Percentiles rank a stretch among this genome's conserved stretches.
These are phyloP conservation scores for Epirrita christyi DNA, from an alignment of 2,888 invertebrate species.

Conservation along the genomic window DNA sequence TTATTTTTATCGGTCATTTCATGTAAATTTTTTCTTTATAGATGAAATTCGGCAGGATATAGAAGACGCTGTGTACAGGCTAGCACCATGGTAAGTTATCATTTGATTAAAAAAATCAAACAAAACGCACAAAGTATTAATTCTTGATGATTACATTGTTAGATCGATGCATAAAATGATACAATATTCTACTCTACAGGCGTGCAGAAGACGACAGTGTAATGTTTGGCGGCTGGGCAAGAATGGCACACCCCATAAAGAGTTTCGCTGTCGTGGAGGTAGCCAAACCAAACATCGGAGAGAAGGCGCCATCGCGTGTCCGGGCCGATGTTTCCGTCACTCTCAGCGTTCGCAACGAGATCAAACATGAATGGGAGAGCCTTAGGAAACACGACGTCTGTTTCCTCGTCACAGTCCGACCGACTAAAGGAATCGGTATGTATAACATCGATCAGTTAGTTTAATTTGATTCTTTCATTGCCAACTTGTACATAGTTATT, in stretches of 20 bases:
- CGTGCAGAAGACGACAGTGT: constrained; percentile 93
- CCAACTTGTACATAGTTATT: no score
- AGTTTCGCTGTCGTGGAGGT: constrained; percentile 98
- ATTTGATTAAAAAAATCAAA: constrained; percentile 1
- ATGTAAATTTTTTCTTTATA: constrained; percentile 59
- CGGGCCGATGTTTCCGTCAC: constrained; percentile 97
- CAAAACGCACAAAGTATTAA: no score
- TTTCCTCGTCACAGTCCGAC: constrained; percentile 96
- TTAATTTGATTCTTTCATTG: no score
- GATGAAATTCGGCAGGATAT: constrained; percentile 99
- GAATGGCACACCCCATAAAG: constrained; percentile 98
- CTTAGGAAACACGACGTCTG: constrained; percentile 99
- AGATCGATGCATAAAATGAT: not conserved
- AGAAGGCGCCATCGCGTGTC: constrained; percentile 97
- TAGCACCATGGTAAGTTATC: constrained; percentile 93
- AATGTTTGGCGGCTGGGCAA: constrained; percentile 99
- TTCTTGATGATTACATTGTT: not conserved
- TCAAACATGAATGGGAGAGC: constrained; percentile 98
- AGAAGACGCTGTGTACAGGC: constrained; percentile 97
- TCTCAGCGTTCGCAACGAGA: constrained; percentile 94
- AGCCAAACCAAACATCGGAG: constrained; percentile 95
- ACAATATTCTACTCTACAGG: constrained; percentile 74
- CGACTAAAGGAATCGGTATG: constrained; percentile 92
- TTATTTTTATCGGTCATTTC: no score
- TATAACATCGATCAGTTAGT: constrained; percentile 17